Percentiles rank a stretch among this genome's conserved stretches.
Evolutionary conservation across 2,888 invertebrate species (phyloP).

Genomic region (Alviniconcha strummeri): DNA sequence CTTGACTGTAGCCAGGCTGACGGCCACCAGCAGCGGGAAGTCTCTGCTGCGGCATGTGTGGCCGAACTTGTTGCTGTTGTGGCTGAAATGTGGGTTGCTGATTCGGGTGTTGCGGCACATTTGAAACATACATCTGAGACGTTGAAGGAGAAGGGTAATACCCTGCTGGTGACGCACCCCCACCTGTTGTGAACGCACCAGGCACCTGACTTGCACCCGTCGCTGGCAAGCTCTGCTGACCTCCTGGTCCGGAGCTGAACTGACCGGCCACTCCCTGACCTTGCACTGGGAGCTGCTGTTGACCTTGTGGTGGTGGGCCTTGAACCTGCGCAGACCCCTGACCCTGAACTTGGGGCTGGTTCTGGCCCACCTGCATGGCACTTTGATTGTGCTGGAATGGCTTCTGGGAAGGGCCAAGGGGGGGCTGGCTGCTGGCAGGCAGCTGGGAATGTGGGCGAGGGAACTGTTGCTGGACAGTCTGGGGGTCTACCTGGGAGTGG

Average conservation of each 20-base stretch:
- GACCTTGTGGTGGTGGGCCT: neutral
- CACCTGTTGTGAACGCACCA: neutral
- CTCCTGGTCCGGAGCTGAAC: no score
- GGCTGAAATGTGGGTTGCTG: neutral
- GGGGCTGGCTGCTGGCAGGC: neutral
- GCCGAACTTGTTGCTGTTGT: slow-evolving; percentile 14
- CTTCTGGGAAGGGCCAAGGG: neutral
- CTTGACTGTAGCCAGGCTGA: neutral
- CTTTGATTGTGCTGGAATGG: slow-evolving; percentile 21
- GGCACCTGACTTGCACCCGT: neutral
- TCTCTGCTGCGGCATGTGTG: slow-evolving; percentile 58
- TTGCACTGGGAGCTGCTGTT: neutral
- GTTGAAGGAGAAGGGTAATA: neutral
- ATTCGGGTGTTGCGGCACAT: neutral
- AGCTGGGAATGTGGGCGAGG: slow-evolving; percentile 4
- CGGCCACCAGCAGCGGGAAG: slow-evolving; percentile 46
- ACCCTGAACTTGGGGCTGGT: neutral
- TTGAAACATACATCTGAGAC: neutral
- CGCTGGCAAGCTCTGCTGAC: neutral
- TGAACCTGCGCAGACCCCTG: slow-evolving; percentile 8
- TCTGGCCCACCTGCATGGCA: neutral
- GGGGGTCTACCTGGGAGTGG: neutral
- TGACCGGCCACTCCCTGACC: no score
- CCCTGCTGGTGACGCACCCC: neutral
- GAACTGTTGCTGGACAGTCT: slow-evolving; percentile 6